Conservation (phyloP, 2,113 vertebrate species). For the Hystrix cristata region DNA sequence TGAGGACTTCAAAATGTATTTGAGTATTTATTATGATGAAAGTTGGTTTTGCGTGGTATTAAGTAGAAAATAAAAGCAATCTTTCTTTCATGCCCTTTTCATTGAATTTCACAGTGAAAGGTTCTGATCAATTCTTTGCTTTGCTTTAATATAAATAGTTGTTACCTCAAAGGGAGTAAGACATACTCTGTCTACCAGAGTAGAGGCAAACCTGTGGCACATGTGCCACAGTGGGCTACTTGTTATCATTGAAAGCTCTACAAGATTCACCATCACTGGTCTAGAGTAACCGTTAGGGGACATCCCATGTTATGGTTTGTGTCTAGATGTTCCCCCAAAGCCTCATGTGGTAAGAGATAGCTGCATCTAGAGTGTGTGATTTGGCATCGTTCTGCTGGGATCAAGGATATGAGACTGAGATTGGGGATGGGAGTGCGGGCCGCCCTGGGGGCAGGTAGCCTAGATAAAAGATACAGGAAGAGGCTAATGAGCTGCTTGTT, state of each 20-base stretch:
- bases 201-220: not conserved
- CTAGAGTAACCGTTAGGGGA: not conserved
- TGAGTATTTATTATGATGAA: not conserved
- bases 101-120: not conserved
- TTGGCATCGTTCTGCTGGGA: too few species aligned
- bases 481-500: too few species aligned
- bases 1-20: not conserved
- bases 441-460: too few species aligned
- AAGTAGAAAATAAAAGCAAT: constrained; percentile 4
- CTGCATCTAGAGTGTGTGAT: too few species aligned
- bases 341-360: too few species aligned
- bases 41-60: not conserved
- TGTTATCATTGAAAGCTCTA: not conserved
- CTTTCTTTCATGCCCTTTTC: not conserved
- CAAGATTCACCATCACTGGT: not conserved
- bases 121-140: not conserved
- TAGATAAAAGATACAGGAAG: too few species aligned
- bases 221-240: not conserved
- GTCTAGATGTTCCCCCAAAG: too few species aligned
- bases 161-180: not conserved
- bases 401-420: too few species aligned
- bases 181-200: not conserved
- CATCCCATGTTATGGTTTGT: too few species aligned
- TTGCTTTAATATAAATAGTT: not conserved
- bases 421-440: too few species aligned